phyloP scores from a whole-genome alignment of 2,797 vertebrate species.

The Champsocephalus gunnari region DNA sequence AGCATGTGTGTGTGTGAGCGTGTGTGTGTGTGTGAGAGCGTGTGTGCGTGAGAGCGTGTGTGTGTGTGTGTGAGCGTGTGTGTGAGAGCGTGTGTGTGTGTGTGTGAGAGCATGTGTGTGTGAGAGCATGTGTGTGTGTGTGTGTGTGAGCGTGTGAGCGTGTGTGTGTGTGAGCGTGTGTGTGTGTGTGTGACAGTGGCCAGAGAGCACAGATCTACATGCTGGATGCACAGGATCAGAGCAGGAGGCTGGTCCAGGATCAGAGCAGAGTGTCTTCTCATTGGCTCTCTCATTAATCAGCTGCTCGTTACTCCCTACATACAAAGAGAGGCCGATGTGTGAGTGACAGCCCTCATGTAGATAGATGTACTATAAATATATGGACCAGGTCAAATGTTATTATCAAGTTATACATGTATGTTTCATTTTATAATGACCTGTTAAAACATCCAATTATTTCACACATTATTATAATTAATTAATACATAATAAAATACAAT shows the following conservation, averaged over 20 bases:
- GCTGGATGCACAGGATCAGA: slow-evolving; percentile 30
- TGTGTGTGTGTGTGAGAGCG: too few species aligned
- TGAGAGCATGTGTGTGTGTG: not conserved
- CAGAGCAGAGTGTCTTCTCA: not conserved
- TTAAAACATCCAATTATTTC: too few species aligned
- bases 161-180: too few species aligned
- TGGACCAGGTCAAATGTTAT: not conserved
- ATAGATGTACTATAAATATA: too few species aligned
- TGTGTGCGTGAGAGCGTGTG: too few species aligned
- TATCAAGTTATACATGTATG: not conserved
- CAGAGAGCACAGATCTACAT: too few species aligned
- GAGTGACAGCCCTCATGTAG: not conserved
- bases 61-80: too few species aligned
- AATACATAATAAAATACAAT: too few species aligned
- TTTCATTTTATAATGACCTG: not conserved
- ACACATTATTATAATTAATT: too few species aligned
- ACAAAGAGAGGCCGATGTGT: not conserved
- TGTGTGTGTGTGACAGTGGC: slow-evolving; percentile 4
- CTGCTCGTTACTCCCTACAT: not conserved
- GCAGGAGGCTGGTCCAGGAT: not conserved
- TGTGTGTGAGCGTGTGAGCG: not conserved
- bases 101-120: too few species aligned
- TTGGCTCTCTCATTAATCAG: not conserved
- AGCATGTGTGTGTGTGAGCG: too few species aligned
- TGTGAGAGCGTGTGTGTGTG: too few species aligned